phyloP scores from a whole-genome alignment of 2,888 invertebrate species.

The Dolomedes plantarius region DNA sequence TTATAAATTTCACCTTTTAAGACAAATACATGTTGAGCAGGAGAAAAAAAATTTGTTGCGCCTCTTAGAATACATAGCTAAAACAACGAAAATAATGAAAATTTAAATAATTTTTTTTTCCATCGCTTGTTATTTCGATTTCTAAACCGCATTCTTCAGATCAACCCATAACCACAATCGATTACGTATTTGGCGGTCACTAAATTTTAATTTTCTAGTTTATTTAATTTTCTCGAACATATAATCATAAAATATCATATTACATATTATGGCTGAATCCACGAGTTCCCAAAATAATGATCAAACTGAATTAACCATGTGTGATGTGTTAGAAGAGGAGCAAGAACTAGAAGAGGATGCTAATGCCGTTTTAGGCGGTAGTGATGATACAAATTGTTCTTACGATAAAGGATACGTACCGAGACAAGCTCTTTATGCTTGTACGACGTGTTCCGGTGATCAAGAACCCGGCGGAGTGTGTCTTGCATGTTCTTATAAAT shows the following conservation, averaged over 20 bases:
- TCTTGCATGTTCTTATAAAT: constrained; percentile 93
- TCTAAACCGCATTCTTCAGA: not conserved
- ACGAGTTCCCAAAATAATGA: constrained; percentile 32
- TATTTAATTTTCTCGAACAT: too few relatives aligned
- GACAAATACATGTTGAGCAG: too few relatives aligned
- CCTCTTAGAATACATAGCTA: too few relatives aligned
- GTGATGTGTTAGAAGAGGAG: constrained; percentile 89
- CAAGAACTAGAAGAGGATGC: constrained; percentile 90
- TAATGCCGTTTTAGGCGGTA: constrained; percentile 91
- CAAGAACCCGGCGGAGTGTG: constrained; percentile 87
- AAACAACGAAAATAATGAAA: too few relatives aligned
- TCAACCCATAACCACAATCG: not conserved
- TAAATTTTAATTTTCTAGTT: not conserved
- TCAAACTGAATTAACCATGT: constrained; percentile 85
- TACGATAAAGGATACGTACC: constrained; percentile 91
- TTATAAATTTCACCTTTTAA: too few relatives aligned
- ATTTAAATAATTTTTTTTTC: too few relatives aligned
- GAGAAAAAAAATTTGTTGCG: too few relatives aligned
- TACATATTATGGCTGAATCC: constrained; percentile 31
- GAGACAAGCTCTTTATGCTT: constrained; percentile 95
- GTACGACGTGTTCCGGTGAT: constrained; percentile 86
- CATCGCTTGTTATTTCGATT: too few relatives aligned
- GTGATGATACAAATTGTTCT: constrained; percentile 94
- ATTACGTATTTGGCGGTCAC: constrained; percentile 3
- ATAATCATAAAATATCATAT: not conserved